These are phyloP conservation scores for Sycophaga agraensis DNA, from an alignment of 1,140 invertebrate genomes.

Conservation along the genomic window DNA sequence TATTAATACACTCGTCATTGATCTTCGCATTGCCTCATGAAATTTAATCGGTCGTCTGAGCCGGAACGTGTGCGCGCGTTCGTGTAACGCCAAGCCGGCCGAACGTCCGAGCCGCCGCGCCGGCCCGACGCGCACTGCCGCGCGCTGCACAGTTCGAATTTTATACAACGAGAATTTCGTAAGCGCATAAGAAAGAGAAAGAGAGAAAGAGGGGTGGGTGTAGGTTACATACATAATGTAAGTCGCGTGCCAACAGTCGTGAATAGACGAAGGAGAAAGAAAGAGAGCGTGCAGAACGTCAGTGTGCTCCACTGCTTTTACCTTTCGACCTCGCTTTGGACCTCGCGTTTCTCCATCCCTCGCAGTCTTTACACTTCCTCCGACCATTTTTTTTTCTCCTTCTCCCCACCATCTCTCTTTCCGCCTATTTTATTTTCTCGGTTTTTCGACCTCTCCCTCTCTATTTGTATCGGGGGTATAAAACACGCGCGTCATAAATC, in stretches of 20 bases:
- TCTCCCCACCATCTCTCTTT: not conserved
- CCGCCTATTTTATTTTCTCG: not conserved
- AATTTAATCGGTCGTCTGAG: constrained; percentile 30
- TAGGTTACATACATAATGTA: constrained; percentile 36
- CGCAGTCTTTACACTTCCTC: not conserved
- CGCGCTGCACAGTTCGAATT: too few relatives aligned
- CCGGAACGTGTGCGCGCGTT: too few relatives aligned
- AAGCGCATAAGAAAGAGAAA: too few relatives aligned
- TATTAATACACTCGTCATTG: constrained; percentile 17
- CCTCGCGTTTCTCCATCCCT: not conserved
- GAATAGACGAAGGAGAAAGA: constrained; percentile 32
- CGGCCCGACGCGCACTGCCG: too few relatives aligned
- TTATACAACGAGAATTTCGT: constrained; percentile 16
- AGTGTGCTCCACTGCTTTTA: not conserved
- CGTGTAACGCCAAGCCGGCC: too few relatives aligned
- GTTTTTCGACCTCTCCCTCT: not conserved
- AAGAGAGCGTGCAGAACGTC: not conserved
- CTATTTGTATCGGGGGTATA: too few relatives aligned
- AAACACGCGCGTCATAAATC: too few relatives aligned
- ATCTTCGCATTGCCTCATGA: constrained; percentile 11
- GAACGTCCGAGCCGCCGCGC: too few relatives aligned
- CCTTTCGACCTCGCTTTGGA: not conserved
- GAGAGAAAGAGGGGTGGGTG: constrained; percentile 1
- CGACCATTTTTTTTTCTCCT: too few relatives aligned
- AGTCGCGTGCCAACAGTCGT: constrained; percentile 39